Evolutionary conservation across 1,140 invertebrate genomes (phyloP).

Genomic region (Oscheius sp.): DNA sequence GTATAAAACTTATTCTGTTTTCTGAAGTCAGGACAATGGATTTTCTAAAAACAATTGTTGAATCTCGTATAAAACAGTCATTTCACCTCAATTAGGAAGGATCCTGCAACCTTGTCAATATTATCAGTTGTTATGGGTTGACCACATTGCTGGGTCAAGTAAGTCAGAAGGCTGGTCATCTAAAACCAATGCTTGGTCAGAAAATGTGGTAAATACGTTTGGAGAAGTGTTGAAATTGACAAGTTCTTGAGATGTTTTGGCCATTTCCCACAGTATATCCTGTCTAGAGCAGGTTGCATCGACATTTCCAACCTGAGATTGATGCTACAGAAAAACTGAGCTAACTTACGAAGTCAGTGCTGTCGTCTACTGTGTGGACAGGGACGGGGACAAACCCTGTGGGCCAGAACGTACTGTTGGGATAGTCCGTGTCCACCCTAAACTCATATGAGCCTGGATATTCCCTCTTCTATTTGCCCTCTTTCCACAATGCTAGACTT

Average conservation of each 20-base stretch:
- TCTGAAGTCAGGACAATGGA: not conserved
- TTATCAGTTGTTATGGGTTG: constrained; percentile 17
- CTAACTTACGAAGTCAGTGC: constrained; percentile 21
- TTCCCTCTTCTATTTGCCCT: too few relatives aligned
- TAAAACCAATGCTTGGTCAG: not conserved
- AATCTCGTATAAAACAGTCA: not conserved
- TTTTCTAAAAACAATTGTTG: not conserved
- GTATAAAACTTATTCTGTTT: not conserved
- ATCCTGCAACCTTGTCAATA: constrained; percentile 22
- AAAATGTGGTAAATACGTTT: not conserved
- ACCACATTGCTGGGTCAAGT: not conserved
- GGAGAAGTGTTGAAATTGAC: not conserved
- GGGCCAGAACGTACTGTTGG: constrained; percentile 15
- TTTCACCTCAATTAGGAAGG: constrained; percentile 19
- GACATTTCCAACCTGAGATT: constrained; percentile 24
- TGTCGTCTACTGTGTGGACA: constrained; percentile 32
- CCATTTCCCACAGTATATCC: constrained; percentile 15
- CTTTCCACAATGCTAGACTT: too few relatives aligned
- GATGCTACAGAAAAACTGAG: not conserved
- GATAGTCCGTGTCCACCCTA: constrained; percentile 10
- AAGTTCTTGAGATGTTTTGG: constrained; percentile 11
- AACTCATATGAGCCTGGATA: not conserved
- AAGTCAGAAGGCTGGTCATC: not conserved
- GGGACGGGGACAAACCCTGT: constrained; percentile 29
- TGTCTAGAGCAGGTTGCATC: constrained; percentile 17